Conservation (phyloP, 2,113 vertebrate species). For the Apus apus region DNA sequence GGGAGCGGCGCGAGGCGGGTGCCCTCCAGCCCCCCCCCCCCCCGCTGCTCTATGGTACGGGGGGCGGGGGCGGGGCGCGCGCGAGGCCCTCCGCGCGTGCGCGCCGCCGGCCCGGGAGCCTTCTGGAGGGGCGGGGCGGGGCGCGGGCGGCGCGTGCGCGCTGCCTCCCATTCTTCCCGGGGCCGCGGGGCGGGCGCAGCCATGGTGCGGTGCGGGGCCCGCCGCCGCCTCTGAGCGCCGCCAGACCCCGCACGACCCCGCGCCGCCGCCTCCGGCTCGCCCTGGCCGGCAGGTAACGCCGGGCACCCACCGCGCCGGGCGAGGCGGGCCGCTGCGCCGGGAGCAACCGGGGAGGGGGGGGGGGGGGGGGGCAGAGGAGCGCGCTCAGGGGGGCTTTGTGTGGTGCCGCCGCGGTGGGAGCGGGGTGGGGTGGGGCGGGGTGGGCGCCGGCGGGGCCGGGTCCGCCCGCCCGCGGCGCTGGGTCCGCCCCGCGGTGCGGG, state of each 20-base stretch:
- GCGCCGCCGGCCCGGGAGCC: not conserved
- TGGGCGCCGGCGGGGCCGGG: not conserved
- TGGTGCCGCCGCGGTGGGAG: not conserved
- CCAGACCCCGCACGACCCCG: not conserved
- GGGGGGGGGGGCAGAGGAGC: not conserved
- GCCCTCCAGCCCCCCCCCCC: not conserved
- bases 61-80: not conserved
- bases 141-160: not conserved
- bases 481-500: not conserved
- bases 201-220: constrained; percentile 17
- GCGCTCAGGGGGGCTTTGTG: not conserved
- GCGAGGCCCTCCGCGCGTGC: not conserved
- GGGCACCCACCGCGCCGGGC: not conserved
- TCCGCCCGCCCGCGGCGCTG: not conserved
- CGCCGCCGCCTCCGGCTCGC: not conserved
- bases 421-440: not conserved
- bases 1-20: not conserved
- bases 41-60: not conserved
- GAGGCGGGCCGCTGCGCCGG: not conserved
- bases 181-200: constrained; percentile 28
- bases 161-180: constrained; percentile 26
- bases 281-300: not conserved
- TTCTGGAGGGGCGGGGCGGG: not conserved
- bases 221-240: not conserved
- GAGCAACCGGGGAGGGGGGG: not conserved